Evolutionary conservation across 2,888 invertebrate species (phyloP).

Genomic region (Diadegma fenestrale): DNA sequence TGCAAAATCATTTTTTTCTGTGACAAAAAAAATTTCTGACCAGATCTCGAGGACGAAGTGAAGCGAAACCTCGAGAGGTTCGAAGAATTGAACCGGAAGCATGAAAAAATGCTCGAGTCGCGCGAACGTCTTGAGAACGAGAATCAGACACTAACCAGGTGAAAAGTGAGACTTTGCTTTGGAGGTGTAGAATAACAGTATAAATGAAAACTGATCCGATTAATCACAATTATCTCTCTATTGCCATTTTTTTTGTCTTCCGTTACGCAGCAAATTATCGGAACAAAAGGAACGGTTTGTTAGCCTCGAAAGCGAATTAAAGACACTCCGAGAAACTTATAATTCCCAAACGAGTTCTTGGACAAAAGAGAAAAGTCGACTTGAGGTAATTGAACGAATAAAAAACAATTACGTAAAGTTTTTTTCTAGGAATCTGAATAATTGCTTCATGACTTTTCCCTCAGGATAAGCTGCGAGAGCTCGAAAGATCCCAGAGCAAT

Average conservation of each 20-base stretch:
- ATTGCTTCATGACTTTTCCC: conserved; percentile 14
- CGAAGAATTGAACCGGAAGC: conserved; percentile 92
- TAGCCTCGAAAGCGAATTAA: conserved; percentile 88
- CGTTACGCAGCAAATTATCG: conserved; percentile 86
- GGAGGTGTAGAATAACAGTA: conserved; percentile 40
- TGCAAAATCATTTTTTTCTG: too few species aligned
- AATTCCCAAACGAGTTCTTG: conserved; percentile 89
- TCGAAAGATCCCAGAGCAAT: conserved; percentile 83
- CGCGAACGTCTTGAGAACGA: conserved; percentile 93
- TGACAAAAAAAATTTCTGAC: conserved; percentile 28
- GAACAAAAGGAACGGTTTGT: conserved; percentile 88
- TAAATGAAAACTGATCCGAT: conserved; percentile 26
- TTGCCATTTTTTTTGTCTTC: conserved; percentile 46
- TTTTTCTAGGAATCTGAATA: background rate
- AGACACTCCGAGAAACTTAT: conserved; percentile 88
- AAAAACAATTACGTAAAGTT: background rate
- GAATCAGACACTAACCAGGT: conserved; percentile 92
- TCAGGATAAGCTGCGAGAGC: conserved; percentile 78
- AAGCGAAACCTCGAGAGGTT: conserved; percentile 90
- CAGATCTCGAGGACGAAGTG: conserved; percentile 89
- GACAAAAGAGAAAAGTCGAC: conserved; percentile 88
- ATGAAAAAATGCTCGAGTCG: conserved; percentile 93
- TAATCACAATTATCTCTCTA: conserved; percentile 54
- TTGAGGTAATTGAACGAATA: conserved; percentile 59
- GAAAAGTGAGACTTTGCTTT: conserved; percentile 72